phyloP scores from a whole-genome alignment of 2,888 invertebrate genomes.

The Macaria notata region DNA sequence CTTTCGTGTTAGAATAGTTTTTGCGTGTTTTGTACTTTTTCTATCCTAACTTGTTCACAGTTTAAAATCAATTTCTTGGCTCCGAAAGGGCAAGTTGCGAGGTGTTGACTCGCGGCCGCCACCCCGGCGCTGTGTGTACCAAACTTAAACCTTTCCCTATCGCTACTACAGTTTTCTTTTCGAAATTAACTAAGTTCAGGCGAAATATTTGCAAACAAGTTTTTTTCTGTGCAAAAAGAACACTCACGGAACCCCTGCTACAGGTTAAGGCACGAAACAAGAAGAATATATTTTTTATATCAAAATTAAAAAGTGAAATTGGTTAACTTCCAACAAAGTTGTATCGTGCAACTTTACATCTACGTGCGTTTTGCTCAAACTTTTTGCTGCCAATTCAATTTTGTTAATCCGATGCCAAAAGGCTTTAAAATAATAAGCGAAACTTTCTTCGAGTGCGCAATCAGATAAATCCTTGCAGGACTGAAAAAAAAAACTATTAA shows the following conservation, averaged over 20 bases:
- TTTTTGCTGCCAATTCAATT: conserved; percentile 4
- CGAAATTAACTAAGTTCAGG: conserved; percentile 64
- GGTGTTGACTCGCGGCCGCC: conserved; percentile 62
- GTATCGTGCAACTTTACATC: conserved; percentile 9
- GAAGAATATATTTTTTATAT: conserved; percentile 41
- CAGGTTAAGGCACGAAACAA: conserved; percentile 40
- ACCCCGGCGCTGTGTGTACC: conserved; percentile 51
- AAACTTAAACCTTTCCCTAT: conserved; percentile 56
- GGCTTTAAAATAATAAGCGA: conserved; percentile 20
- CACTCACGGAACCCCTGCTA: conserved; percentile 41
- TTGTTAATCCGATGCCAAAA: conserved; percentile 7
- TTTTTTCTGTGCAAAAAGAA: conserved; percentile 45
- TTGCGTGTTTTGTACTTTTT: conserved; percentile 65
- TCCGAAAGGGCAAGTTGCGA: conserved; percentile 66
- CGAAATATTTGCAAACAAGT: conserved; percentile 63
- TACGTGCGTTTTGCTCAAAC: conserved; percentile 1
- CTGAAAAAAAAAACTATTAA: conserved; percentile 71
- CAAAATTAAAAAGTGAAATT: conserved; percentile 18
- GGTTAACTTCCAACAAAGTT: conserved; percentile 16
- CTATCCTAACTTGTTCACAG: conserved; percentile 65
- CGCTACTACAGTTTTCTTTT: conserved; percentile 56
- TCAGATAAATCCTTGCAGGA: conserved; percentile 49
- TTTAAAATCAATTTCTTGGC: conserved; percentile 77
- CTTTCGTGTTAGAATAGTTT: conserved; percentile 75
- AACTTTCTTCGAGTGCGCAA: conserved; percentile 24